Evolutionary conservation across 2,888 invertebrate genomes (phyloP), one percentile per base, ranked within the genome.

Genomic region (Aphidoletes aphidimyza): DNA sequence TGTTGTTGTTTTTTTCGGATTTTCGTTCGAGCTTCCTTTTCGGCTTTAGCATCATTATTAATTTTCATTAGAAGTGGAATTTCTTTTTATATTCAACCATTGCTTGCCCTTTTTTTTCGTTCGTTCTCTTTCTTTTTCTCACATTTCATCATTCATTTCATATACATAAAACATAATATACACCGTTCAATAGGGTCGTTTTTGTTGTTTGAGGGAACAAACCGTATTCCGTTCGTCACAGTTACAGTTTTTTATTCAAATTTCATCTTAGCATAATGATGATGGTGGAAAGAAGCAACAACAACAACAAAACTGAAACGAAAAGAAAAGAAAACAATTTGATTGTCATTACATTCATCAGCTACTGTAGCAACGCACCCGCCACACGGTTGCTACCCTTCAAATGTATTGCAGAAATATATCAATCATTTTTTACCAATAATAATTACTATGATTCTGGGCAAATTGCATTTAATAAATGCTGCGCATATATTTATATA

Each of bases 1-100:
- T 54, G 54, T 54, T 54, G 54, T 26, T 26, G 54, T 69, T 69
- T 6, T 69, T 69, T 69, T 69, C n/a, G 69, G 26, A 30, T 69
- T 69, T 69, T n/a, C 14, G 30, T 69, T 69, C 30, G n/a, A 69
- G 69, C 69, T 69, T 69, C 69, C 69, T 69, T 54, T 69, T 69
- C 69, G 69, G 69, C 69, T 69, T 69, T 69, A 69, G 69, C 69
- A 69, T 69, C 69, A 69, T 69, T 69, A 69, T 69, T 69, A 69
- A 69, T 69, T 69, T 69, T 69, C 69, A 69, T 69, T 69, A 69
- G 69, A 69, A 69, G 69, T 69, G 69, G 69, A 69, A 69, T 69
- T 69, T 69, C 30, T 69, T n/a, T n/a, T n/a, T n/a, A n/a, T n/a
- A n/a, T n/a, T n/a, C n/a, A n/a, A n/a, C 69, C 17, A 30, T 69